A percentile compares a stretch with the other conserved stretches of the same genome.
phyloP scores from a whole-genome alignment of 2,797 vertebrate genomes.

The Tachyglossus aculeatus region DNA sequence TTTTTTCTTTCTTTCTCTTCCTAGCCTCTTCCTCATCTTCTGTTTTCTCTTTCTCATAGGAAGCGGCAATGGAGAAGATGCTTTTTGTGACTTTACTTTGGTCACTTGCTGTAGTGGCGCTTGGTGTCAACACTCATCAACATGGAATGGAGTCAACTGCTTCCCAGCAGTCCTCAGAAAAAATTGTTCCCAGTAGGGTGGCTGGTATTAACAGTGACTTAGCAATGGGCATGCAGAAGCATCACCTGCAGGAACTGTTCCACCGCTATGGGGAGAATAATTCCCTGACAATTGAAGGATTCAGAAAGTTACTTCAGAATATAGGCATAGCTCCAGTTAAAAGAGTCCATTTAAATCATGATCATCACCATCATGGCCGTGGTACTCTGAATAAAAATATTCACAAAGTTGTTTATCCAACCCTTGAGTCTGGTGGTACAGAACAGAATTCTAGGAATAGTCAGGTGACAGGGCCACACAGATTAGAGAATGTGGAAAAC shows the following conservation, averaged over 20 bases:
- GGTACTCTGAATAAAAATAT: slow-evolving; percentile 47
- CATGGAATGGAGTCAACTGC: slow-evolving; percentile 57
- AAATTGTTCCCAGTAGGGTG: slow-evolving; percentile 64
- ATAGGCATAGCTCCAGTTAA: slow-evolving; percentile 85
- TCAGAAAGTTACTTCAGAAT: slow-evolving; percentile 84
- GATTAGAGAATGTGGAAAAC: slow-evolving; percentile 28
- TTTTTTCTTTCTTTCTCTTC: not conserved
- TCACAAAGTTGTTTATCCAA: slow-evolving; percentile 62
- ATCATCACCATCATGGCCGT: slow-evolving; percentile 49
- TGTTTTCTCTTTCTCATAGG: slow-evolving; percentile 26
- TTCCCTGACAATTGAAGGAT: slow-evolving; percentile 85
- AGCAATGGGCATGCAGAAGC: slow-evolving; percentile 78
- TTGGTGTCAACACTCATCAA: slow-evolving; percentile 57
- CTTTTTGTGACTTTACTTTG: slow-evolving; percentile 55
- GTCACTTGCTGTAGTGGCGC: slow-evolving; percentile 38
- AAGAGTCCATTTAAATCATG: slow-evolving; percentile 72
- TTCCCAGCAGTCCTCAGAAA: slow-evolving; percentile 63
- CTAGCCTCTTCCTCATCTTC: not conserved
- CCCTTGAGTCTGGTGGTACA: slow-evolving; percentile 40
- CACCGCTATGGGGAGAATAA: slow-evolving; percentile 92
- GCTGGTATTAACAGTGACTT: slow-evolving; percentile 72
- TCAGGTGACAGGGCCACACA: slow-evolving; percentile 59
- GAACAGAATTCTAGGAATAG: slow-evolving; percentile 56
- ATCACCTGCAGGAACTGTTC: slow-evolving; percentile 89
- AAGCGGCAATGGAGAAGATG: slow-evolving; percentile 62